Evolutionary conservation across 2,888 invertebrate species (phyloP).

Genomic region (Synanthedon formicaeformis): DNA sequence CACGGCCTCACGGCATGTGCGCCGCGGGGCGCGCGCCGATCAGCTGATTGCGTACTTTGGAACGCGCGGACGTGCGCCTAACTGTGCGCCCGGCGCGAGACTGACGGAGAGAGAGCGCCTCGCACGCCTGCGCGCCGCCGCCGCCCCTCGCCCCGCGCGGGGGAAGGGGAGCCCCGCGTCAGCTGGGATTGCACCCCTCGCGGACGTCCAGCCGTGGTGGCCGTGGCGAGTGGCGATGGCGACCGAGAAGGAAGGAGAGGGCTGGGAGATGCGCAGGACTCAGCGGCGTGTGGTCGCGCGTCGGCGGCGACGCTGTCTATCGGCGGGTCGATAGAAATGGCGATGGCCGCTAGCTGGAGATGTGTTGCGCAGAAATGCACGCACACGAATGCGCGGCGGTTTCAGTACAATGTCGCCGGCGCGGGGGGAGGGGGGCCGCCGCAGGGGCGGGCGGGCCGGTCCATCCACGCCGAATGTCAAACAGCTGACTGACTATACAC

Average conservation of each 20-base stretch:
- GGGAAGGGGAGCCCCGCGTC: slow-evolving; percentile 20
- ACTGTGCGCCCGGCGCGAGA: slow-evolving; percentile 40
- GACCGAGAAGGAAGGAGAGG: background rate
- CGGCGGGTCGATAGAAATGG: slow-evolving; percentile 44
- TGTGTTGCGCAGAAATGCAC: slow-evolving; percentile 37
- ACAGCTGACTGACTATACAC: slow-evolving; percentile 57
- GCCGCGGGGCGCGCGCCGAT: slow-evolving; percentile 60
- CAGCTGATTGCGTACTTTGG: slow-evolving; percentile 42
- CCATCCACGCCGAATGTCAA: slow-evolving; percentile 35
- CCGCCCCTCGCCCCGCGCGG: slow-evolving; percentile 36
- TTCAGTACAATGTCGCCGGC: background rate
- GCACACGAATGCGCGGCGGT: slow-evolving; percentile 15
- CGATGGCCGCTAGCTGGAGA: slow-evolving; percentile 21
- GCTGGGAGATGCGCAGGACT: slow-evolving; percentile 3
- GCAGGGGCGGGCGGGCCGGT: slow-evolving; percentile 12
- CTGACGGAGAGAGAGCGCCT: slow-evolving; percentile 34
- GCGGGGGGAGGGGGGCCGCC: slow-evolving; percentile 7
- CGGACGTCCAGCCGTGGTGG: background rate
- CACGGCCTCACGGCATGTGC: slow-evolving; percentile 65
- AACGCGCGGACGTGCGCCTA: slow-evolving; percentile 37
- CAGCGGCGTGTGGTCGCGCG: slow-evolving; percentile 1
- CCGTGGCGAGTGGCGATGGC: background rate
- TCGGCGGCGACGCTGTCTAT: slow-evolving; percentile 12
- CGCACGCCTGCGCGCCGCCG: slow-evolving; percentile 20
- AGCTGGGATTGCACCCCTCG: slow-evolving; percentile 4